Percentiles rank a stretch among this genome's conserved stretches.
These are phyloP conservation scores for Ibycter americanus DNA, from an alignment of 2,797 vertebrate genomes.

Conservation along the genomic window DNA sequence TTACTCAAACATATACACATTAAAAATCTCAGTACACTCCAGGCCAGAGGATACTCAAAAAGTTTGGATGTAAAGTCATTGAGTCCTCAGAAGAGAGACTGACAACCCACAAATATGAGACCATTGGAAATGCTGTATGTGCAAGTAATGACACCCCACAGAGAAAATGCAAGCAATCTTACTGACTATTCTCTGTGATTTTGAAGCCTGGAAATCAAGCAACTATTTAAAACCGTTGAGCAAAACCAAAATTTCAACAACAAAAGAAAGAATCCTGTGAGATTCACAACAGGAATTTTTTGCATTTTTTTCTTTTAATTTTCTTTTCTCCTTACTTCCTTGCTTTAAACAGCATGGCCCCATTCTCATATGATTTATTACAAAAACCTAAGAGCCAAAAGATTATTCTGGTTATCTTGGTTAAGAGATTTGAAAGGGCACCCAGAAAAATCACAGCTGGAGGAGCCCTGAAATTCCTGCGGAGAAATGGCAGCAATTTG, in stretches of 20 bases:
- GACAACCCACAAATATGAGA: slow-evolving; percentile 8
- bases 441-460: background rate
- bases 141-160: background rate
- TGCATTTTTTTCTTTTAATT: background rate
- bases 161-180: background rate
- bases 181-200: background rate
- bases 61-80: background rate
- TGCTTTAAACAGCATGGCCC: background rate
- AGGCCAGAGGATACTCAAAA: background rate
- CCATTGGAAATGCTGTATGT: background rate
- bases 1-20: background rate
- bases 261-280: background rate
- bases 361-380: background rate
- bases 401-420: background rate
- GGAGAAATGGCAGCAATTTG: background rate
- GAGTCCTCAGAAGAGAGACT: background rate
- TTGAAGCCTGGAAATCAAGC: background rate
- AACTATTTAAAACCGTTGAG: background rate
- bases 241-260: background rate
- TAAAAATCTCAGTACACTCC: background rate
- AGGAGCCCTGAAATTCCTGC: background rate
- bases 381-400: background rate
- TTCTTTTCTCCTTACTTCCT: background rate
- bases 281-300: background rate
- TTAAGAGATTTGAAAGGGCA: background rate